Evolutionary conservation across 2,113 vertebrate species (phyloP).

Genomic region (Nettapus auritus): DNA sequence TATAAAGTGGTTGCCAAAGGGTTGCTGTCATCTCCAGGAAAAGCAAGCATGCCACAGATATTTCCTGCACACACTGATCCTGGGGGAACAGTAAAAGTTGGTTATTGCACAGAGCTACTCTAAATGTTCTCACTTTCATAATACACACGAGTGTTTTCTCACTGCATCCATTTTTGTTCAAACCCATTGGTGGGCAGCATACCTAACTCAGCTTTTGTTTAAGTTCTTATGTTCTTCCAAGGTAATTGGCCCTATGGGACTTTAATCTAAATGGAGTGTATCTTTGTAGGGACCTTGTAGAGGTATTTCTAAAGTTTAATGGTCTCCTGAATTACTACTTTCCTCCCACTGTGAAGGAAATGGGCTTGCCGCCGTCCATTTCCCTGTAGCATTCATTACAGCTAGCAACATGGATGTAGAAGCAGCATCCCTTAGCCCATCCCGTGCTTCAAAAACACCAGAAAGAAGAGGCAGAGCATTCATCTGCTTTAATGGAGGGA

Average conservation of each 20-base stretch:
- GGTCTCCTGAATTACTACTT: conserved; percentile 65
- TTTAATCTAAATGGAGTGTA: conserved; percentile 68
- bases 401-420: neutral
- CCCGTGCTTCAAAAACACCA: neutral
- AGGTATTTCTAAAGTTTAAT: conserved; percentile 65
- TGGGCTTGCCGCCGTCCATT: conserved; percentile 17
- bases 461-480: neutral
- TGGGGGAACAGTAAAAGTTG: conserved; percentile 46
- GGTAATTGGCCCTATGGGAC: conserved; percentile 53
- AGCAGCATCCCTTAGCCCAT: conserved; percentile 20
- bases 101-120: conserved; percentile 59
- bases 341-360: conserved; percentile 70
- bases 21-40: conserved; percentile 67
- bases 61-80: conserved; percentile 51
- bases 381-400: conserved; percentile 49
- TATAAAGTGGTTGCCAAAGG: conserved; percentile 44
- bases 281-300: conserved; percentile 61
- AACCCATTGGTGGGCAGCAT: conserved; percentile 54
- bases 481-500: neutral
- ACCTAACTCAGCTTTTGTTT: conserved; percentile 65
- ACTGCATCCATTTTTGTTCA: conserved; percentile 39
- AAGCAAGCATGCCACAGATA: conserved; percentile 69
- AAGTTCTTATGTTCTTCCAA: conserved; percentile 53
- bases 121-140: conserved; percentile 54
- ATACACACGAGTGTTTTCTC: conserved; percentile 41